These are phyloP conservation scores for Zaprionus capensis DNA, from an alignment of 1,140 invertebrate genomes.

Conservation along the genomic window DNA sequence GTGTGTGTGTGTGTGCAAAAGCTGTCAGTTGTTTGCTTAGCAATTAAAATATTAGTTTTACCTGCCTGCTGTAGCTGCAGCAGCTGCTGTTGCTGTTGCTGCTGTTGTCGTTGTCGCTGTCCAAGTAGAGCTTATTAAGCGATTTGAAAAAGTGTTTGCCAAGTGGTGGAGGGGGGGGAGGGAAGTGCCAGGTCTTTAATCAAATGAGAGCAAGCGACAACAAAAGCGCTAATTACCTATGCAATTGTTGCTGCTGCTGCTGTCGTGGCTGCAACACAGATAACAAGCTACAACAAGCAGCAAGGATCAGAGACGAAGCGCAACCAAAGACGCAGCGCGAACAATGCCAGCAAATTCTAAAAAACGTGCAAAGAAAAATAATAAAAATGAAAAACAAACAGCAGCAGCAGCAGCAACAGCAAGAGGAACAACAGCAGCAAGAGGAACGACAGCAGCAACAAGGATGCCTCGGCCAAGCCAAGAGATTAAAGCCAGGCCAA, in stretches of 20 bases:
- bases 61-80: slow-evolving; percentile 19
- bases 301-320: slow-evolving; percentile 32
- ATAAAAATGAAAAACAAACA: slow-evolving; percentile 54
- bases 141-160: slow-evolving; percentile 47
- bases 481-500: slow-evolving; percentile 67
- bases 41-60: slow-evolving; percentile 78
- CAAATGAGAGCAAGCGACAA: slow-evolving; percentile 67
- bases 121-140: slow-evolving; percentile 42
- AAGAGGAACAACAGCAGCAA: slow-evolving; percentile 18
- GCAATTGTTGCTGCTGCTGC: slow-evolving; percentile 42
- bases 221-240: slow-evolving; percentile 64
- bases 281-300: slow-evolving; percentile 41
- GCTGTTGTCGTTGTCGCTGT: background rate
- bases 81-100: background rate
- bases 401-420: slow-evolving; percentile 18
- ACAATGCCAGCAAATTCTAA: slow-evolving; percentile 53
- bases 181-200: slow-evolving; percentile 50
- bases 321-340: slow-evolving; percentile 23
- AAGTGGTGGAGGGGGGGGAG: background rate
- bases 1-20: slow-evolving; percentile 1
- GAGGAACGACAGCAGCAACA: background rate
- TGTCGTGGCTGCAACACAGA: slow-evolving; percentile 24
- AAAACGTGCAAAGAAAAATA: slow-evolving; percentile 35
- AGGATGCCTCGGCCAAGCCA: slow-evolving; percentile 45
- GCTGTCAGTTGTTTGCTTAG: slow-evolving; percentile 52